phyloP scores from a whole-genome alignment of 2,888 invertebrate species.

The Ectemnius cavifrons region DNA sequence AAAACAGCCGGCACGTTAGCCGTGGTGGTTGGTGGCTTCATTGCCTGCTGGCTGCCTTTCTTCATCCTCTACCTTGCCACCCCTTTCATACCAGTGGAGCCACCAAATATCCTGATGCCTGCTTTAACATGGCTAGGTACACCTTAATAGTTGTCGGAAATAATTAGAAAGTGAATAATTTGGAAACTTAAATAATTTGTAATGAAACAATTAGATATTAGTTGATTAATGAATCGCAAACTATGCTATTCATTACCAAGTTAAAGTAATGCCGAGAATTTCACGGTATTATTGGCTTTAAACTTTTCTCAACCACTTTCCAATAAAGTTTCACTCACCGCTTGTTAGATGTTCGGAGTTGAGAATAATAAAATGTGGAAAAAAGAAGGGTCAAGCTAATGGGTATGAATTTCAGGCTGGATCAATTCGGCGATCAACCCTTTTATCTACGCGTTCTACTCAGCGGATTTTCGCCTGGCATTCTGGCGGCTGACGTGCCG shows the following conservation, averaged over 20 bases:
- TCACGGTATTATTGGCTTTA: no score
- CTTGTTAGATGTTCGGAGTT: no score
- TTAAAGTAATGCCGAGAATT: no score
- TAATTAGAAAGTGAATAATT: no score
- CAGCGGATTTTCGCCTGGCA: conserved; percentile 90
- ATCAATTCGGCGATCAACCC: conserved; percentile 94
- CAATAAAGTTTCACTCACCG: no score
- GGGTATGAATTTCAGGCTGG: conserved; percentile 81
- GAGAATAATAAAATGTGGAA: no score
- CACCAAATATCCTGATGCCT: conserved; percentile 81
- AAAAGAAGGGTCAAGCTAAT: no score
- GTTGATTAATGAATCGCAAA: no score
- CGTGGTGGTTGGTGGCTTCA: conserved; percentile 92
- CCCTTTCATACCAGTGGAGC: conserved; percentile 84
- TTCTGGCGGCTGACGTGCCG: conserved; percentile 90
- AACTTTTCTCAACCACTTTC: no score
- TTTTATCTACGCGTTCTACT: conserved; percentile 94
- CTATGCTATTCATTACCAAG: no score
- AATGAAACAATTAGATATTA: no score
- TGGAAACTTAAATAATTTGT: no score
- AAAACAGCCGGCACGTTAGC: conserved; percentile 93
- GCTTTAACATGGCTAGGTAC: conserved; percentile 89
- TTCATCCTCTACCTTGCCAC: conserved; percentile 90
- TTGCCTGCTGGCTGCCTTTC: conserved; percentile 93
- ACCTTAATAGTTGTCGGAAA: neutral